Base-by-base conservation (phyloP, 2,888 invertebrate genomes). In the Lordiphosa andalusiaca region DNA sequence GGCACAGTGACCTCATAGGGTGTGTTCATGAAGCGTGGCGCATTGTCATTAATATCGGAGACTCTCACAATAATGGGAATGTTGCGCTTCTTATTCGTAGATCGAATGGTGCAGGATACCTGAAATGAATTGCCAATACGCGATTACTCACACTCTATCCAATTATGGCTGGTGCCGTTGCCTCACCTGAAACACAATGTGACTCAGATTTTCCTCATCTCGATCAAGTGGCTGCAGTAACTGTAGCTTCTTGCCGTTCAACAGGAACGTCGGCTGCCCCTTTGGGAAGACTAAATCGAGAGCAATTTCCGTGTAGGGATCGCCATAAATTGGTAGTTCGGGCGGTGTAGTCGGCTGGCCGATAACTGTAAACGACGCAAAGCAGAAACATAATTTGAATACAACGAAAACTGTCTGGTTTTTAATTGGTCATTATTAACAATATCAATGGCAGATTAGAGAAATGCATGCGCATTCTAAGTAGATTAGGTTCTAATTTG, bases 1-100 rank as follows among this genome's bases (percentile, higher is more conserved):
- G 96, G 94, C 71, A 96, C 94, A 65, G 92, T 94, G 57, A 95
- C 93, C 89, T 94, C 94, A 88, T 96, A 96, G 44, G 96, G 95
- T 60, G 94, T 93, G 86, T 94, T 94, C 87, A 94, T 91, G 90
- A 97, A 96, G 84, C 93, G 91, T 25, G 96, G 96, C 51, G 94
- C 93, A 90, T 97, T 97, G 90, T 97, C 96, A 88, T 97, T 96
- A 88, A 96, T 93, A 90, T 97, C 96, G 36, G 95, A 95, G 80
- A 96, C 95, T 90, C 96, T 92, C 71, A 96, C 96, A 87, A 96
- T 96, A 76, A 96, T 94, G 55, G 96, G 96, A 88, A 96, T 95
- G 66, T 94, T 95, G 70, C 95, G 92, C 88, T 94, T 93, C 88
- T 95, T 95, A 89, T 93, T 93, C 41, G 95, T 94, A 49, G 93